phyloP scores from a whole-genome alignment of 2,888 invertebrate species.

The Metacarcinus magister region DNA sequence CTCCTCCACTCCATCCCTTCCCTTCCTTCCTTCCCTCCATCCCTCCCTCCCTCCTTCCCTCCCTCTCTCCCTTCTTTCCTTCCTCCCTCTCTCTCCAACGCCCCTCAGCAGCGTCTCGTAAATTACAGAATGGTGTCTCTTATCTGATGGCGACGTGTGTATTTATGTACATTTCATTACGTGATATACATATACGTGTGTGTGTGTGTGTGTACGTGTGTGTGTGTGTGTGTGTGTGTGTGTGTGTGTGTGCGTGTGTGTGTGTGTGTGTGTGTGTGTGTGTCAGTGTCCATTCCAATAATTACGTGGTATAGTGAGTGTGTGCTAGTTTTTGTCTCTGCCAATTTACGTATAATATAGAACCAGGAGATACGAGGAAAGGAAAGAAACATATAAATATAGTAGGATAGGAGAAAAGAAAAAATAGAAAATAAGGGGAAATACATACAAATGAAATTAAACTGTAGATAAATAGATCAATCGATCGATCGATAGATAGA shows the following conservation, averaged over 20 bases:
- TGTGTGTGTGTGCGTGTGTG: neutral
- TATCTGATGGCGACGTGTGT: neutral
- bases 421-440: neutral
- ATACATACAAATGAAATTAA: no score
- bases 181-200: neutral
- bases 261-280: neutral
- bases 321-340: neutral
- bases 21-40: neutral
- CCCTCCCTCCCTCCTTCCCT: neutral
- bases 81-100: neutral
- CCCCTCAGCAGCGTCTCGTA: neutral
- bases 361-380: no score
- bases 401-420: no score
- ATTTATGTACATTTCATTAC: conserved; percentile 36
- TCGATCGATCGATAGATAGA: no score
- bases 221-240: neutral
- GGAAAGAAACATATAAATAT: no score
- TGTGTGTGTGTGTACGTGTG: conserved; percentile 21
- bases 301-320: neutral
- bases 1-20: neutral
- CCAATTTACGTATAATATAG: neutral
- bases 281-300: no score
- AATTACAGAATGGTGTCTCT: neutral
- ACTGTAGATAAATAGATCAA: no score
- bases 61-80: neutral